phyloP scores from a whole-genome alignment of 2,888 invertebrate genomes.

The Thecocarcelia acutangulata region DNA sequence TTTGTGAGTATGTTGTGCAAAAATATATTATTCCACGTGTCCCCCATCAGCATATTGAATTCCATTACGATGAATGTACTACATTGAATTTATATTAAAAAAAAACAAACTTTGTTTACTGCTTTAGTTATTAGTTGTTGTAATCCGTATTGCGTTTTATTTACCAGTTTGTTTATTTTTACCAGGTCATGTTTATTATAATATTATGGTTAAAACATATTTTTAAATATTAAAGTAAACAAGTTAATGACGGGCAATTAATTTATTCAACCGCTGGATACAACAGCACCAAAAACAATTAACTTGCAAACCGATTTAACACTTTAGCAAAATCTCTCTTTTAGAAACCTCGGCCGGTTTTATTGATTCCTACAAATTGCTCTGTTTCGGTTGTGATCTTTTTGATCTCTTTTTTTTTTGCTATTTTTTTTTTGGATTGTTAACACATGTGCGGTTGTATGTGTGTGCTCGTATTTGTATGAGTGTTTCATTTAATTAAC shows the following conservation, averaged over 20 bases:
- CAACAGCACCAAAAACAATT: background rate
- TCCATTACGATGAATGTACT: too few species aligned
- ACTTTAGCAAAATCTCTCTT: too few species aligned
- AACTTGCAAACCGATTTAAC: conserved; percentile 8
- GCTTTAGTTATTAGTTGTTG: background rate
- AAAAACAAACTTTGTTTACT: background rate
- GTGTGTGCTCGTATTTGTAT: background rate
- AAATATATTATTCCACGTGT: background rate
- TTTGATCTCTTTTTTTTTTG: conserved; percentile 1
- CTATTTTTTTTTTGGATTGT: background rate
- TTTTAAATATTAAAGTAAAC: conserved; percentile 2
- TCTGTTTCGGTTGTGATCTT: conserved; percentile 2
- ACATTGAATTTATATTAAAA: background rate
- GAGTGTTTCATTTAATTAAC: conserved; percentile 46
- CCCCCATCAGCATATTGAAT: too few species aligned
- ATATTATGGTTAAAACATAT: background rate
- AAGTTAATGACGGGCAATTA: conserved; percentile 9
- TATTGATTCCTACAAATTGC: background rate
- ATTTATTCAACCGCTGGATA: conserved; percentile 20
- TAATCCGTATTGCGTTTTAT: background rate
- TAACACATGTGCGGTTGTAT: background rate
- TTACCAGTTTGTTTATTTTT: background rate
- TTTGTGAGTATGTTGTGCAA: too few species aligned
- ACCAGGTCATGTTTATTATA: conserved; percentile 10
- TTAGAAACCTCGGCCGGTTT: too few species aligned